phyloP scores from a whole-genome alignment of 2,888 invertebrate genomes.

The Mesodorylaimus sp. region DNA sequence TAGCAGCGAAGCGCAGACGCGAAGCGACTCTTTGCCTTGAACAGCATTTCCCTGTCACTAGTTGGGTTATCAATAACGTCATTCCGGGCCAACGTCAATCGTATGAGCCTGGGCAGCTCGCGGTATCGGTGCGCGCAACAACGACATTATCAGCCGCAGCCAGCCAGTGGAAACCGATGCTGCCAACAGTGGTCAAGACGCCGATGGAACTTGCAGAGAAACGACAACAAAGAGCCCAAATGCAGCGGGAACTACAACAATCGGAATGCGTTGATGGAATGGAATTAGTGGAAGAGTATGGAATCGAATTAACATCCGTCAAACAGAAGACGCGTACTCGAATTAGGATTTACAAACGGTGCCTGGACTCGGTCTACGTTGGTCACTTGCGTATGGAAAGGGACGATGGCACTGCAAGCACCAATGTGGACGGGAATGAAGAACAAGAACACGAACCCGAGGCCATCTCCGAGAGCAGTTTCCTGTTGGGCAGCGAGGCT shows the following conservation, averaged over 20 bases:
- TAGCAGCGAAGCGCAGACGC: neutral
- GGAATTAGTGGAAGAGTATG: neutral
- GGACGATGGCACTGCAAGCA: neutral
- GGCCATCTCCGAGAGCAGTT: neutral
- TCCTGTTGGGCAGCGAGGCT: slow-evolving; percentile 9
- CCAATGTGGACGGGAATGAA: too few relatives aligned
- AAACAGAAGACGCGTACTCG: neutral
- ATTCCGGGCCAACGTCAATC: neutral
- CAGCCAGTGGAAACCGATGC: neutral
- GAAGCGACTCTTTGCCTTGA: too few relatives aligned
- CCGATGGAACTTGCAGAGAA: neutral
- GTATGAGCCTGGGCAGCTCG: neutral
- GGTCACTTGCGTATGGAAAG: neutral
- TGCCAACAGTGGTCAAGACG: neutral
- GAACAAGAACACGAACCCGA: too few relatives aligned
- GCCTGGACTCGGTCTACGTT: neutral
- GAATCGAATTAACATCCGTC: neutral
- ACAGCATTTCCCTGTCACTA: too few relatives aligned
- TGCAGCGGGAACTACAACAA: too few relatives aligned
- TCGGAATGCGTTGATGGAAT: neutral
- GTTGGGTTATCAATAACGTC: too few relatives aligned
- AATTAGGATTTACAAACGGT: neutral
- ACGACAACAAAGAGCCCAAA: too few relatives aligned
- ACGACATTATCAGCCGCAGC: neutral
- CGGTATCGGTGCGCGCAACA: neutral